Base-by-base conservation (phyloP, 2,113 vertebrate species). In the Recurvirostra avosetta region DNA sequence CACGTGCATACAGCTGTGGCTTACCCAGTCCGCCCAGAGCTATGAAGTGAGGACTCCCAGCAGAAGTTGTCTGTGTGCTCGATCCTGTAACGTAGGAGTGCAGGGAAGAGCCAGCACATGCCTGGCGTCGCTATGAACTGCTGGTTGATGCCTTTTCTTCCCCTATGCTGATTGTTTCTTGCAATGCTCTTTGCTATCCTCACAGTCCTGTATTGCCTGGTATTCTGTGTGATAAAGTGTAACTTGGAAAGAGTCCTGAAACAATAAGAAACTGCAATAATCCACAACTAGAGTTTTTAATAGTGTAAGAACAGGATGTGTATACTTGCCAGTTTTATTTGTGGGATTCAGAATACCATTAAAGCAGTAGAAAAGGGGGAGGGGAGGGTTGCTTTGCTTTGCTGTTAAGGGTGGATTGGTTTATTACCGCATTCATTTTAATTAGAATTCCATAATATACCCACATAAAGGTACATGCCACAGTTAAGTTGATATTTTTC, bases 371-470 rank as follows among this genome's bases (percentile, higher is more conserved):
- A 86, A 86, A 53, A 12, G n/a, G 43, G 15, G 11, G 34, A 15
- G 23, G 25, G 26, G 23, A n/a, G 55, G 25, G 5, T 40, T 91
- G 86, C 67, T 63, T 85, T 86, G 56, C 81, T 86, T 91, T 85
- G 55, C 95, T 95, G 56, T 85, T 96, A 82, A 90, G 79, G 83
- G 88, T 84, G 83, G 92, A 92, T 93, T 96, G 94, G 79, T 90
- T 97, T 97, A 97, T 95, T 97, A 92, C 94, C 20, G 43, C 82
- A 90, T 93, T 95, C 90, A 95, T 97, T 97, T 95, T 96, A 97
- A 96, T 97, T 96, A 97, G 95, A 96, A 97, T 98, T 96, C 96
- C 92, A 78, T 94, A 96, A 96, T 96, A 94, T 96, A 88, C 80
- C 95, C 96, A 95, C 91, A 97, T 97, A 95, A 96, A 97, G 94